These are phyloP conservation scores for Micropoecilia bifurca DNA, from an alignment of 2,797 vertebrate species.

Conservation along the genomic window DNA sequence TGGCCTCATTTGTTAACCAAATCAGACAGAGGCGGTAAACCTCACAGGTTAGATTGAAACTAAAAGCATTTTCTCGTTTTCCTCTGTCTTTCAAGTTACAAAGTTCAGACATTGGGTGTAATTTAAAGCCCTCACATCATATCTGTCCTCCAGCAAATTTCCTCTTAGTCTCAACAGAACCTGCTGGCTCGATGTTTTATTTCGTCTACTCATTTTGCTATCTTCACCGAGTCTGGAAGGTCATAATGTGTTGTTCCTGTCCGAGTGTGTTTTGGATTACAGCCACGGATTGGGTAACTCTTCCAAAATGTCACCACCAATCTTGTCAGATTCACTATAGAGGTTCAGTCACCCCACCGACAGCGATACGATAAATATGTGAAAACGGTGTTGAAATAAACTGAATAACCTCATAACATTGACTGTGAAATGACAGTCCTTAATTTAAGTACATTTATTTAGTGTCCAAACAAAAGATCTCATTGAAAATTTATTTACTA, in stretches of 20 bases:
- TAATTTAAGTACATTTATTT: neutral
- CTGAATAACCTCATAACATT: neutral
- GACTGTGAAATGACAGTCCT: neutral
- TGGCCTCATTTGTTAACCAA: neutral
- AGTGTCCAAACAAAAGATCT: neutral
- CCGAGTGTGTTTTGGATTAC: conserved; percentile 6
- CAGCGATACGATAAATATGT: neutral
- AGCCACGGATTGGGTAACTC: conserved; percentile 29
- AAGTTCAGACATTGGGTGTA: neutral
- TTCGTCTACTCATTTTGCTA: conserved; percentile 3
- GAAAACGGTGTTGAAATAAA: neutral
- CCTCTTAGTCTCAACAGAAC: neutral
- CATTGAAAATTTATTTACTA: neutral
- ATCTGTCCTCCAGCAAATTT: neutral
- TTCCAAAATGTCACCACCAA: conserved; percentile 21
- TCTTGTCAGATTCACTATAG: conserved; percentile 16
- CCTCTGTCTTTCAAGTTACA: neutral
- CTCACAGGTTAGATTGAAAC: neutral
- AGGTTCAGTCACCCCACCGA: neutral
- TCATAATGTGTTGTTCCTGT: conserved; percentile 1
- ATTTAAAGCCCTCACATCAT: neutral
- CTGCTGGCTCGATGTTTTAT: neutral
- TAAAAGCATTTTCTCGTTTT: neutral
- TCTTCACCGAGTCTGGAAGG: neutral
- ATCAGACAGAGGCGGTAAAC: neutral